These are phyloP conservation scores for Hydropotes inermis DNA, from an alignment of 2,113 vertebrate genomes.

Conservation along the genomic window DNA sequence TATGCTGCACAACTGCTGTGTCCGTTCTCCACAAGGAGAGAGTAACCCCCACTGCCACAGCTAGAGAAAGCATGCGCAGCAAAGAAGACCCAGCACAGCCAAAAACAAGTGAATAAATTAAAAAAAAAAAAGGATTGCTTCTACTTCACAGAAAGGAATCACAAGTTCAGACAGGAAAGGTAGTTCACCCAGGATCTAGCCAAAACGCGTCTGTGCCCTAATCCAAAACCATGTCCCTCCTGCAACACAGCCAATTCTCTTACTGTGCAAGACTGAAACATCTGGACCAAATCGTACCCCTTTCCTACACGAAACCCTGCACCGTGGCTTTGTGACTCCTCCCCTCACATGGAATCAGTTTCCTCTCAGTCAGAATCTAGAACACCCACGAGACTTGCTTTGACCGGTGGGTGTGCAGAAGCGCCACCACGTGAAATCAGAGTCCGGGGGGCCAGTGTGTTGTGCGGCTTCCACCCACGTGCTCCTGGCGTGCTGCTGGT, in stretches of 20 bases:
- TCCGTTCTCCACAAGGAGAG: not conserved
- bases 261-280: not conserved
- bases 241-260: not conserved
- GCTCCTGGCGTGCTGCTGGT: fast-evolving
- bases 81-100: not conserved
- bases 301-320: too few species aligned
- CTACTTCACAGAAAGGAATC: not conserved
- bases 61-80: not conserved
- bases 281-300: not conserved
- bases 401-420: not conserved
- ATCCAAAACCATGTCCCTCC: not conserved
- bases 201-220: not conserved
- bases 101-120: not conserved
- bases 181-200: not conserved
- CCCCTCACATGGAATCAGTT: not conserved
- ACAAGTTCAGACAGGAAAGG: not conserved
- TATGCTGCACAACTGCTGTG: not conserved
- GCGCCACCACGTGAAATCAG: not conserved
- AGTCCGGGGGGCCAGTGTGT: not conserved
- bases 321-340: fast-evolving
- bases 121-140: not conserved
- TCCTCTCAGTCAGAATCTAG: fast-evolving
- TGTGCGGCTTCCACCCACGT: not conserved
- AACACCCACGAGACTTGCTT: not conserved
- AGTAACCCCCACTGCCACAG: not conserved